Evolutionary conservation across 2,113 vertebrate genomes (phyloP), one percentile per base, ranked within the genome.

Genomic region (Dromaius novaehollandiae): DNA sequence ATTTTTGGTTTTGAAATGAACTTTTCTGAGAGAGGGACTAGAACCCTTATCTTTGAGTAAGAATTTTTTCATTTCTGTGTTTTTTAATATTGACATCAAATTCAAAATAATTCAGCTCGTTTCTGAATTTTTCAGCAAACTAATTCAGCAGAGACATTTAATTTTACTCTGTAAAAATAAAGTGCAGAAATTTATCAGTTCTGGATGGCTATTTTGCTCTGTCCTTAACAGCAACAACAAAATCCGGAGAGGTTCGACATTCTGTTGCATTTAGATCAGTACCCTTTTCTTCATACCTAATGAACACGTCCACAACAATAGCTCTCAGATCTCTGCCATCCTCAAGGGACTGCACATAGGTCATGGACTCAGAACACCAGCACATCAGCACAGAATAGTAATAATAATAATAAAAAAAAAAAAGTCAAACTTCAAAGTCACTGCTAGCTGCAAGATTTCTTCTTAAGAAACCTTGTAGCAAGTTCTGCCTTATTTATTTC

Each of bases 281-380:
- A 50, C 68, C 96, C 95, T 90, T 97, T 96, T 89, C 94, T 96
- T 97, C 87, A 81, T 95, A 91, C 56, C 66, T 97, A 97, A 96
- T 97, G 94, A 98, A 97, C 92, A 96, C 85, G 77, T 34, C 75
- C 88, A 82, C 95, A 96, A 96, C 96, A 98, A 97, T 96, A 93
- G 75, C 74, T 91, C 89, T 98, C 94, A 97, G 97, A 95, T 97
- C 93, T 97, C 94, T 42, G 44, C 82, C 94, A 69, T 97, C 95
- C 97, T 95, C 96, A 68, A 97, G 96, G 94, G 77, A 97, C 65
- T 26, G 86, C 70, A 76, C 79, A 77, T 32, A 88, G 97, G 96
- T 97, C 96, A 93, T 21, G 92, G 96, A 87, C 96, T 97, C 95
- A 6, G 28, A 97, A 96, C 80, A 95, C 87, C 64, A 95, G 64